A percentile compares a stretch with the other conserved stretches of the same genome.
These are phyloP conservation scores for Acrobasis suavella DNA, from an alignment of 2,888 invertebrate species.

Conservation along the genomic window DNA sequence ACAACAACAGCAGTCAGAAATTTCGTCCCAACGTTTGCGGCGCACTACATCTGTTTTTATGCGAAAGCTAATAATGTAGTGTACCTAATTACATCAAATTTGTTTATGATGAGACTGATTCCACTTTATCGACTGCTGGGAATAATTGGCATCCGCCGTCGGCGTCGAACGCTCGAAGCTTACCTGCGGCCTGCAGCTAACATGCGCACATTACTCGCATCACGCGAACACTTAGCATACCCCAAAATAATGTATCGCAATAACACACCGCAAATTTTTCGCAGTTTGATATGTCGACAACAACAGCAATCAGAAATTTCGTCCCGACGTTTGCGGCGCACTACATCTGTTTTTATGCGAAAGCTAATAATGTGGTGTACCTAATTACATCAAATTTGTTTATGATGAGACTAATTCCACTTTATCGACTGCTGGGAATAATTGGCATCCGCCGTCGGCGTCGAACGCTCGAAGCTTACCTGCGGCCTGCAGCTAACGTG, in stretches of 20 bases:
- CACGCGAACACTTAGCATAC: constrained; percentile 13
- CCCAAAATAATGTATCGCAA: too few relatives aligned
- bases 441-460: constrained; percentile 14
- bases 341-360: constrained; percentile 40
- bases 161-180: constrained; percentile 3
- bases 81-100: too few relatives aligned
- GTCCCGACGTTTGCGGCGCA: constrained; percentile 30
- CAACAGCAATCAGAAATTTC: constrained; percentile 39
- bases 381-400: constrained; percentile 43
- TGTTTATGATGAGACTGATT: too few relatives aligned
- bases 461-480: constrained; percentile 10
- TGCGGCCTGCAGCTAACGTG: constrained; percentile 18
- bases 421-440: constrained; percentile 17
- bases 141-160: constrained; percentile 15
- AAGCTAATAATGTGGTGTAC: constrained; percentile 42
- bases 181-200: constrained; percentile 20
- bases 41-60: constrained; percentile 39
- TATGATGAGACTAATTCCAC: too few relatives aligned
- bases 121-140: too few relatives aligned
- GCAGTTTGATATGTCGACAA: constrained; percentile 24
- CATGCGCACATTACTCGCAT: constrained; percentile 1
- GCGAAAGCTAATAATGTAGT: constrained; percentile 41
- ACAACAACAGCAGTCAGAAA: constrained; percentile 36
- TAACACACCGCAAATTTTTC: constrained; percentile 21
- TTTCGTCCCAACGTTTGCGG: constrained; percentile 31